phyloP scores from a whole-genome alignment of 2,888 invertebrate genomes.

The Lottia gigantea region DNA sequence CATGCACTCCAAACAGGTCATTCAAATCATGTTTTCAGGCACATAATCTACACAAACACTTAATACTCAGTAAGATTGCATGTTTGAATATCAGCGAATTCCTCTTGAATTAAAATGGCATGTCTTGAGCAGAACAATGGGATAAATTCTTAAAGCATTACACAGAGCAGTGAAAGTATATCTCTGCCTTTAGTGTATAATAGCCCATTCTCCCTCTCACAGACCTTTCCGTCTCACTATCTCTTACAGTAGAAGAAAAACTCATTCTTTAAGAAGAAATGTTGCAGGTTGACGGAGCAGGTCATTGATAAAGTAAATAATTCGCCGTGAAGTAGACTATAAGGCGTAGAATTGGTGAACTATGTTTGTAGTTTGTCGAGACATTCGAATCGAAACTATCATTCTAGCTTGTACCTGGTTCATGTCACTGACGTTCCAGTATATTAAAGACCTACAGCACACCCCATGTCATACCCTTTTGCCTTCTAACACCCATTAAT shows the following conservation, averaged over 20 bases:
- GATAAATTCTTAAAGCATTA: too few relatives aligned
- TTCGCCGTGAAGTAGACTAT: constrained; percentile 21
- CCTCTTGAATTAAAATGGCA: too few relatives aligned
- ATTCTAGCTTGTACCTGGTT: constrained; percentile 17
- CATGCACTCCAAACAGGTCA: too few relatives aligned
- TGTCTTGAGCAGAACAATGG: too few relatives aligned
- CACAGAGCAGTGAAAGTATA: too few relatives aligned
- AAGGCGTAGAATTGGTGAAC: constrained; percentile 18
- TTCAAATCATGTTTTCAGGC: too few relatives aligned
- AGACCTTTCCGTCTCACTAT: not conserved
- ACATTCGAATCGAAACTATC: constrained; percentile 25
- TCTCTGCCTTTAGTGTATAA: not conserved
- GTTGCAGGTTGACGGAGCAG: constrained; percentile 11
- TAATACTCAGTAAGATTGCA: too few relatives aligned
- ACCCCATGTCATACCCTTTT: not conserved
- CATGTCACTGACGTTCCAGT: not conserved
- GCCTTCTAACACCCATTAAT: too few relatives aligned
- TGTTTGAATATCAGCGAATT: too few relatives aligned
- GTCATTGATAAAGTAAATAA: constrained; percentile 27
- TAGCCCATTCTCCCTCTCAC: not conserved
- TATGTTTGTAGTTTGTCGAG: constrained; percentile 27
- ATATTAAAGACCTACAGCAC: not conserved
- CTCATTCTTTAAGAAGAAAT: not conserved
- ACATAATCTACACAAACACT: too few relatives aligned
- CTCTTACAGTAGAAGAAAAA: not conserved